phyloP scores from a whole-genome alignment of 1,140 invertebrate species.

The Liolophura sinensis region DNA sequence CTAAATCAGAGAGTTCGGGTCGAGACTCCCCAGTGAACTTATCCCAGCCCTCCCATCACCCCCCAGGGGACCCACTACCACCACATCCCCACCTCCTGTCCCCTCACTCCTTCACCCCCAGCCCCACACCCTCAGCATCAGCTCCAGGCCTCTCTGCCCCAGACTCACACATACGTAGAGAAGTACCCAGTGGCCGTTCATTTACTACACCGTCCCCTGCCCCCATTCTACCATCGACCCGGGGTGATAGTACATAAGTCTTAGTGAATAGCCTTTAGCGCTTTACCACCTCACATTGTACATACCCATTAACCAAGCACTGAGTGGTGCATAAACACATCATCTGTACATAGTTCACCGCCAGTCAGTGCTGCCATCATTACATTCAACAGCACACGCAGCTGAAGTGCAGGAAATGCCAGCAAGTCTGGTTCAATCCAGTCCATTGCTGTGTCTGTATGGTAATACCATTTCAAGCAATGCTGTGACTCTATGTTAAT shows the following conservation, averaged over 20 bases:
- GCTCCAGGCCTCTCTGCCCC: constrained; percentile 11
- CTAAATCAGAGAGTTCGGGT: constrained; percentile 36
- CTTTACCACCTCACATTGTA: too few relatives aligned
- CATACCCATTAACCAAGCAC: too few relatives aligned
- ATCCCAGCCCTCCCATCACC: constrained; percentile 12
- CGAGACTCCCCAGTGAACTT: constrained; percentile 35
- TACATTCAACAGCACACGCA: background rate
- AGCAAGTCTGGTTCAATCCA: too few relatives aligned
- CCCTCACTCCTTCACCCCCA: background rate
- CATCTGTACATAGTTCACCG: background rate
- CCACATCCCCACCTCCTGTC: background rate
- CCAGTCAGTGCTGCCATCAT: background rate
- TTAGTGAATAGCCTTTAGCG: constrained; percentile 9
- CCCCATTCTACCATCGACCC: constrained; percentile 34
- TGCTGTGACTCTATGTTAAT: too few relatives aligned
- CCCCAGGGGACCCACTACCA: background rate
- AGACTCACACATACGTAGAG: constrained; percentile 28
- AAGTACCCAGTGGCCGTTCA: constrained; percentile 44
- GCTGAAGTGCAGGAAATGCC: too few relatives aligned
- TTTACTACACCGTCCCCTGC: constrained; percentile 36
- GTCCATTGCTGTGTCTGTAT: too few relatives aligned
- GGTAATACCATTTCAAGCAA: too few relatives aligned
- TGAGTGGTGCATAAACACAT: too few relatives aligned
- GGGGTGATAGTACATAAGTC: constrained; percentile 52
- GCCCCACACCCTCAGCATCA: background rate